Evolutionary conservation across 2,797 vertebrate species (phyloP), one percentile per base, ranked within the genome.

Genomic region (Acanthurus leucopareius): DNA sequence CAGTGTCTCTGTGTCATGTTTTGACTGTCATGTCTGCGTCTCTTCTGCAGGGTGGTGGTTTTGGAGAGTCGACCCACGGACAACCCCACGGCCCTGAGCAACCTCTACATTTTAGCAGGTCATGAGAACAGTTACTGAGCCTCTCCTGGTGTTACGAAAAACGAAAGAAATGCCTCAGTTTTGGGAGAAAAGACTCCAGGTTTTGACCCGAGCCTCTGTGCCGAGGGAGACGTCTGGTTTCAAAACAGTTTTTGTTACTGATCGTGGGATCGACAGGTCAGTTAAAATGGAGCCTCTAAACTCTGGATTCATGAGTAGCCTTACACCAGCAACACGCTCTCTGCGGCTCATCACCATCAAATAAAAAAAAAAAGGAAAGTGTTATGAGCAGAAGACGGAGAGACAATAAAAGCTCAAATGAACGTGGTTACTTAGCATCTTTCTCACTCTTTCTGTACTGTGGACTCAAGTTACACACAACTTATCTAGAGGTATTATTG

Each of bases 121-220:
- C 98, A 99, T 0, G 98, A 99, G 79, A 99, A 99, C 92, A 99
- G 98, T 94, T 99, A 99, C 96, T 99, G 95, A 96, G 65, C 63
- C 52, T 66, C 56, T 28, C 6, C 16, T 28, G 8, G 40, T 73
- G 28, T 28, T 17, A 35, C n/a, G 60, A 19, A 17, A 32, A 32
- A 35, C 2, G 11, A 52, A 48, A 0, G 2, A 17, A 25, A 56
- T 1, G 79, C 75, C 44, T 79, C 54, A 3, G 15, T 11, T 83
- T 71, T 80, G 77, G 81, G 88, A 84, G 83, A 75, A 70, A 61
- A n/a, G n/a, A 61, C 35, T 65, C 61, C 64, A 72, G 80, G 64
- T 61, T 47, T 66, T 51, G 32, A 75, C 48, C 38, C 59, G 2
- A 47, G n/a, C 22, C 6, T 59, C 32, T 45, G 45, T 15, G 45